These are phyloP conservation scores for Rhyzopertha dominica DNA, from an alignment of 1,140 invertebrate species.

Conservation along the genomic window DNA sequence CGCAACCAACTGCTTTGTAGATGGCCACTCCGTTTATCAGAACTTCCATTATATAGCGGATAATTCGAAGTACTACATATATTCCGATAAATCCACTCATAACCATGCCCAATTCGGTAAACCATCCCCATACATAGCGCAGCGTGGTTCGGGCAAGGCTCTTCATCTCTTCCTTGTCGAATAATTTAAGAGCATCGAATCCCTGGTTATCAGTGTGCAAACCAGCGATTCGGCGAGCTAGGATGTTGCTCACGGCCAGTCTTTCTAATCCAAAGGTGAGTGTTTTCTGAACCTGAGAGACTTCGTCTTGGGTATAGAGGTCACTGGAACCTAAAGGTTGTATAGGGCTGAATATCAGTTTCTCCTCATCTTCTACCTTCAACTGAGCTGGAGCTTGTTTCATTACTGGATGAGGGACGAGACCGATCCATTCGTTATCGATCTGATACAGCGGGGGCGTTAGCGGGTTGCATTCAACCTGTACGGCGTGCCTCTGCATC, in stretches of 20 bases:
- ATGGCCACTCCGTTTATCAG: background rate
- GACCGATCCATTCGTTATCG: slow-evolving; percentile 12
- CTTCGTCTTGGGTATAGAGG: slow-evolving; percentile 17
- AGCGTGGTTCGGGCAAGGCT: background rate
- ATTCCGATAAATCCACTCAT: slow-evolving; percentile 12
- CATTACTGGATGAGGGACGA: slow-evolving; percentile 4
- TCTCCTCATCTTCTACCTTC: background rate
- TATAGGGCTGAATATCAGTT: slow-evolving; percentile 10
- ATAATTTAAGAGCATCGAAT: background rate
- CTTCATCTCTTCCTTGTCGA: slow-evolving; percentile 8
- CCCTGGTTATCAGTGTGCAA: slow-evolving; percentile 9
- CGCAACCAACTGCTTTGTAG: slow-evolving; percentile 4
- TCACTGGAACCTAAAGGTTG: slow-evolving; percentile 9
- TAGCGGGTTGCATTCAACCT: slow-evolving; percentile 3
- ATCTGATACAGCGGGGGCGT: slow-evolving; percentile 9
- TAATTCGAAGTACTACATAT: slow-evolving; percentile 5
- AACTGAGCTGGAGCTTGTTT: background rate
- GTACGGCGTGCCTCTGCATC: slow-evolving; percentile 5
- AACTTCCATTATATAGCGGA: slow-evolving; percentile 8
- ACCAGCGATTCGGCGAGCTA: slow-evolving; percentile 5
- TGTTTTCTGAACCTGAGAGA: slow-evolving; percentile 6
- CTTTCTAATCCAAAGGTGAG: slow-evolving; percentile 16
- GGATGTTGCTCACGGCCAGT: slow-evolving; percentile 11
- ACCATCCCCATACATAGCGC: slow-evolving; percentile 15
- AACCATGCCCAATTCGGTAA: slow-evolving; percentile 11